Percentiles rank a stretch among this genome's conserved stretches.
These are phyloP conservation scores for Lagria hirta DNA, from an alignment of 2,888 invertebrate genomes.

Conservation along the genomic window DNA sequence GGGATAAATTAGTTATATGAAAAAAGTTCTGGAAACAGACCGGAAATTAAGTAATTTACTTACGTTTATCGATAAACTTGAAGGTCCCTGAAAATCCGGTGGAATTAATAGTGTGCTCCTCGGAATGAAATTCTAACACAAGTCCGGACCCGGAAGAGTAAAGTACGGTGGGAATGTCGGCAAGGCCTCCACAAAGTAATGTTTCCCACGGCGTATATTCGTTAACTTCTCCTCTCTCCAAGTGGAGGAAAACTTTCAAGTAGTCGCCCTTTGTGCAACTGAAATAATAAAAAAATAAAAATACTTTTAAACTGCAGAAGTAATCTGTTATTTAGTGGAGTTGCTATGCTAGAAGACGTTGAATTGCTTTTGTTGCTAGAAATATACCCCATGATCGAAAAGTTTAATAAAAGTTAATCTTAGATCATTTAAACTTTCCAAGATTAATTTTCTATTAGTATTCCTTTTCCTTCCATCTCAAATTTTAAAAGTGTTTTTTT, in stretches of 20 bases:
- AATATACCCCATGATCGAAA: no score
- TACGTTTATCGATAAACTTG: slow-evolving; percentile 75
- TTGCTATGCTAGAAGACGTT: no score
- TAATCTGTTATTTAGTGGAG: no score
- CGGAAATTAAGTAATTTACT: no score
- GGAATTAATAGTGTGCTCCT: slow-evolving; percentile 58
- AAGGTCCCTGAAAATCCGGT: slow-evolving; percentile 76
- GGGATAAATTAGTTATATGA: no score
- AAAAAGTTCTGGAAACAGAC: no score
- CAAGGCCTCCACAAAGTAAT: slow-evolving; percentile 69
- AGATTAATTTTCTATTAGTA: no score
- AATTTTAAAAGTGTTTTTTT: no score
- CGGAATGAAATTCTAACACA: slow-evolving; percentile 73
- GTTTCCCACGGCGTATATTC: slow-evolving; percentile 76
- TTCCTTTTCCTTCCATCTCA: no score
- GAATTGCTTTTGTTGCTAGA: no score
- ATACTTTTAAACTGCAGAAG: background rate
- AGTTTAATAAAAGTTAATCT: no score
- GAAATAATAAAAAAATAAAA: slow-evolving; percentile 52
- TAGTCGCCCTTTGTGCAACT: slow-evolving; percentile 76
- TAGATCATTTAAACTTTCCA: no score
- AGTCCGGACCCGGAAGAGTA: slow-evolving; percentile 76
- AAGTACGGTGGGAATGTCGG: slow-evolving; percentile 69
- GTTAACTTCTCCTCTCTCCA: slow-evolving; percentile 70
- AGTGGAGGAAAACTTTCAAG: slow-evolving; percentile 75